Conservation (phyloP, 1,140 invertebrate species). For the Campoletis sonorensis region DNA sequence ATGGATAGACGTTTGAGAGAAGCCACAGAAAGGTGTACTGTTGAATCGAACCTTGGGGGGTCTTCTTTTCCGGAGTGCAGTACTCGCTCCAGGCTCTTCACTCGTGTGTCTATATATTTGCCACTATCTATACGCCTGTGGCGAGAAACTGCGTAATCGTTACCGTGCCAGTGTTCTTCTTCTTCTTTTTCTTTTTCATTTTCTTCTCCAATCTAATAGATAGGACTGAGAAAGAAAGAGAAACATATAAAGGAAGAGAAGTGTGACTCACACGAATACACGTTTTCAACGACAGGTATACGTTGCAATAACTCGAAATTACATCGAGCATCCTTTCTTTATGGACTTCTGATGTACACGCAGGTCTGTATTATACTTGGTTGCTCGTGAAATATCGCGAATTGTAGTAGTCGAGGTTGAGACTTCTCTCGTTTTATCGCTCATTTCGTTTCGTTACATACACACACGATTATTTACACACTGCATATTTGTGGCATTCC, state of each 20-base stretch:
- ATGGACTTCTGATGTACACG: conserved; percentile 23
- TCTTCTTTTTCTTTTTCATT: neutral
- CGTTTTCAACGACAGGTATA: neutral
- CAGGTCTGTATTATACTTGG: neutral
- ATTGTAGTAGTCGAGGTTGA: conserved; percentile 1
- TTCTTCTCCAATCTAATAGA: neutral
- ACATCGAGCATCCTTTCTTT: conserved; percentile 44
- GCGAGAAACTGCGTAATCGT: conserved; percentile 30
- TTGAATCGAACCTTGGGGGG: conserved; percentile 34
- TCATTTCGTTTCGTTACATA: conserved; percentile 8
- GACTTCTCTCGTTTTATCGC: neutral
- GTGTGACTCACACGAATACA: neutral
- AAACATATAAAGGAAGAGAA: neutral
- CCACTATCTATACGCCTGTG: conserved; percentile 9
- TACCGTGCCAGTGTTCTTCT: conserved; percentile 1
- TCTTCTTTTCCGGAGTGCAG: conserved; percentile 27
- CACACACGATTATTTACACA: conserved; percentile 10
- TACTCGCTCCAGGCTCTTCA: conserved; percentile 17
- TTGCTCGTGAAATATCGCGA: conserved; percentile 29
- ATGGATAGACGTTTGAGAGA: neutral
- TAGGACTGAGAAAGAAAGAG: neutral
- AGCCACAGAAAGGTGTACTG: conserved; percentile 1
- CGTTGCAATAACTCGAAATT: conserved; percentile 42
- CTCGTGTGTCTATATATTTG: conserved; percentile 20
- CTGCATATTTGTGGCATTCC: neutral